Base-by-base conservation (phyloP, 2,113 vertebrate genomes). In the Myxocyprinus asiaticus region DNA sequence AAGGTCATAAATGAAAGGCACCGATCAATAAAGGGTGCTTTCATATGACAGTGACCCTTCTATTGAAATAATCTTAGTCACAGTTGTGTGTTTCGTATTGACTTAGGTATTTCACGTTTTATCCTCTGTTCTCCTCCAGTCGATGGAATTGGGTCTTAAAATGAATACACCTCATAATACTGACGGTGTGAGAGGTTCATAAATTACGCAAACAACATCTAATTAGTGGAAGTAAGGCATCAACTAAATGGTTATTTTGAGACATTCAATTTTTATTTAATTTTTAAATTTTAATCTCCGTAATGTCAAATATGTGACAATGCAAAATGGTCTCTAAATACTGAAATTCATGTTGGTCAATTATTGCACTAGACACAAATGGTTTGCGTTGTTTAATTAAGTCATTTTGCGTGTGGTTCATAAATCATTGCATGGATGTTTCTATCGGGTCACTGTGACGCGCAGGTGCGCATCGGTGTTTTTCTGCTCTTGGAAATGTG, bases 401-500 rank as follows among this genome's bases (percentile, higher is more conserved):
- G 45, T 44, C 0, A 72, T 72, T 7, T 45, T 59, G 0, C 8
- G 59, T 56, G 42, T n/a, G 42, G 58, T 71, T 59, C 5, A 58
- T 71, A 6, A 10, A 56, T 71, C 53, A 72, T 50, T 48, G 9
- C 9, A 58, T 22, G 9, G 9, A 50, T 63, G 51, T 55, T 11
- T 7, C 2, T 70, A 10, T 15, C 7, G 15, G 43, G 7, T 15
- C 15, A 2, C 61, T 33, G 73, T 64, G 61, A 53, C 4, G 45
- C 71, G 62, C 70, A 48, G 53, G 78, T 61, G 78, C 55, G 70
- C 59, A 10, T 50, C 64, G 14, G 53, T 33, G 22, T 33, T 33
- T 33, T 3, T 33, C 22, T 33, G 22, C 22, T 33, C 22, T 33
- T 33, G 22, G 22, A 33, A 33, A 33, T 33, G 22, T 33, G 22